Evolutionary conservation across 2,888 invertebrate species (phyloP), one percentile per base, ranked within the genome.

Genomic region (Idaea biselata): DNA sequence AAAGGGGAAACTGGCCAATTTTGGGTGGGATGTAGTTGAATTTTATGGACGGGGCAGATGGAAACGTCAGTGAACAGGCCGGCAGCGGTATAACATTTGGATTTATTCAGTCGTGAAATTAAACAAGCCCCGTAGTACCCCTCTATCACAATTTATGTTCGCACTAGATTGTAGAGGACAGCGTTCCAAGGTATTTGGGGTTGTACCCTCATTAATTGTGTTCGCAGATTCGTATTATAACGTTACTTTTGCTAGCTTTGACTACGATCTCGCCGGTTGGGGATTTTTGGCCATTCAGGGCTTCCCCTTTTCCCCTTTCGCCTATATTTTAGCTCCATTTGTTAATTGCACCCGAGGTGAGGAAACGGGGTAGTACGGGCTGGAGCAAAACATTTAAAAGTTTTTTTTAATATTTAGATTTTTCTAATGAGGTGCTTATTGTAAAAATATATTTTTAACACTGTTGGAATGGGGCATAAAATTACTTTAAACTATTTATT

Each of bases 51-150:
- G 80, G 83, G 78, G 77, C 84, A 81, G 81, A 82, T 80, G 83
- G 77, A 80, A 80, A 79, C 77, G 83, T 81, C 82, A 82, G 69
- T 75, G 70, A 68, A 74, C 69, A 72, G 76, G 69, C 70, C 76
- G 74, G 74, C 83, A 70, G 74, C 77, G 82, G 84, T 84, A 87
- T 84, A 87, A 85, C 91, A 89, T 91, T 89, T 85, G 88, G 87
- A 89, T 90, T 91, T 89, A 91, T 91, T 88, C 89, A 89, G 85
- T 85, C 91, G 89, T 91, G 91, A 91, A 91, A 91, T 89, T 88
- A 91, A 90, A 89, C 89, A 89, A 87, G 86, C 84, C 87, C 86
- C 86, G 72, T 71, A 76, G 86, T 86, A 80, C 67, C 83, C 82
- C 84, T 83, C 88, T 87, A 88, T 89, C 86, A 87, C 86, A 87